Evolutionary conservation across 2,888 invertebrate species (phyloP).

Genomic region (Boloria euphrosyne): DNA sequence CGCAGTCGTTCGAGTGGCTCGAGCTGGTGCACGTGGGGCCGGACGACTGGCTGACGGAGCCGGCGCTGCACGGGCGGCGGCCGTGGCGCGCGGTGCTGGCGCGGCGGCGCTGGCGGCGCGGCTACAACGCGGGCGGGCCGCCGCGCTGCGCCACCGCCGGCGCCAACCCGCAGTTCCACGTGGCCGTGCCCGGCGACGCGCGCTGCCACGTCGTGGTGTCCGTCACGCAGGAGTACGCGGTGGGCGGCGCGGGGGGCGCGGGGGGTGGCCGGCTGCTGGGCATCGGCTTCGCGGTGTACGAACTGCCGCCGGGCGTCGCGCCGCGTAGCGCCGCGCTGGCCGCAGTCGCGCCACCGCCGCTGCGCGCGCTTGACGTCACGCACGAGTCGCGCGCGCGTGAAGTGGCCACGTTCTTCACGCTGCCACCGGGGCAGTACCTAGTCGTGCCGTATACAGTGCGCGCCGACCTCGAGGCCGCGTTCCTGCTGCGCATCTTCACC

Average conservation of each 20-base stretch:
- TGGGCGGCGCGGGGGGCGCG: constrained; percentile 58
- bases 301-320: constrained; percentile 81
- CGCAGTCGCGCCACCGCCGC: constrained; percentile 36
- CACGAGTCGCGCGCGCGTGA: constrained; percentile 85
- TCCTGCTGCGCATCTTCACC: constrained; percentile 86
- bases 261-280: constrained; percentile 76
- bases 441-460: constrained; percentile 87
- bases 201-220: constrained; percentile 89
- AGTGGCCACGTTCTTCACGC: constrained; percentile 88
- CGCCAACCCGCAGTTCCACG: constrained; percentile 71
- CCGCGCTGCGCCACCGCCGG: constrained; percentile 82
- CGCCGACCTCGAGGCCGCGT: constrained; percentile 86
- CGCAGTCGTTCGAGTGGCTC: constrained; percentile 84
- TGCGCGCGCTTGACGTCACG: constrained; percentile 85
- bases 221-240: constrained; percentile 85
- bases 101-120: constrained; percentile 84
- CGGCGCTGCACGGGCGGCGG: constrained; percentile 84
- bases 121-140: constrained; percentile 88
- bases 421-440: constrained; percentile 88
- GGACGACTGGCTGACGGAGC: constrained; percentile 88
- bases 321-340: constrained; percentile 44
- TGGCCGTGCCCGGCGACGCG: constrained; percentile 66
- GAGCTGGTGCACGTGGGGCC: constrained; percentile 89
- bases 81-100: constrained; percentile 88
- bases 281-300: constrained; percentile 88